Evolutionary conservation across 2,797 vertebrate species (phyloP).

Genomic region (Syngnathus acus): DNA sequence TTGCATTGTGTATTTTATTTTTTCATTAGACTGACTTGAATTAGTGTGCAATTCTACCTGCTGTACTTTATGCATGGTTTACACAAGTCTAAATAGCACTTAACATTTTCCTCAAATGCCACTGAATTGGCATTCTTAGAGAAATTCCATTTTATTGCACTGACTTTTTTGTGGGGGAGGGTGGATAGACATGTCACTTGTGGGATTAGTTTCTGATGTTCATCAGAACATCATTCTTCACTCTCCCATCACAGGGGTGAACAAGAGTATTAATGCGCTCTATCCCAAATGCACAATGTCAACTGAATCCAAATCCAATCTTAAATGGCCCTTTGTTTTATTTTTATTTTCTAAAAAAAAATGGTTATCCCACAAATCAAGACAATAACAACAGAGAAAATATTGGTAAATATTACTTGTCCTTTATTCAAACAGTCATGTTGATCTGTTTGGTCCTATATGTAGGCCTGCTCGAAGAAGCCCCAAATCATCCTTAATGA

Average conservation of each 20-base stretch:
- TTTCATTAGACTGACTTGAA: not conserved
- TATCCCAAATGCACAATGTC: not conserved
- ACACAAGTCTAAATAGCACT: conserved; percentile 49
- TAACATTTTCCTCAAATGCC: conserved; percentile 20
- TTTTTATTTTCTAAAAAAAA: not conserved
- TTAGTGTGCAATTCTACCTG: conserved; percentile 23
- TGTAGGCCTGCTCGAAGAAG: not conserved
- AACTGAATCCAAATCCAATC: not conserved
- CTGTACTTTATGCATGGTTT: conserved; percentile 40
- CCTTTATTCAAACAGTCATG: not conserved
- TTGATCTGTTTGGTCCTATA: not conserved
- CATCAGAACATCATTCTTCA: conserved; percentile 4
- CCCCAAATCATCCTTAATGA: not conserved
- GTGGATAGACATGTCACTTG: not conserved
- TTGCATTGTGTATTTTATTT: not conserved
- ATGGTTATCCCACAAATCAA: not conserved
- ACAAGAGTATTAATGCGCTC: not conserved
- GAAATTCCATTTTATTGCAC: conserved; percentile 3
- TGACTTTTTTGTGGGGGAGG: not conserved
- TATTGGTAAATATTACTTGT: not conserved
- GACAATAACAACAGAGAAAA: not conserved
- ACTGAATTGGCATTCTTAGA: not conserved
- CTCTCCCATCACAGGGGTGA: conserved; percentile 4
- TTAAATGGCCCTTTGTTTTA: not conserved
- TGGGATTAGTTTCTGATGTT: conserved; percentile 8